These are phyloP conservation scores for Harmothoe impar DNA, from an alignment of 2,888 invertebrate species.

Conservation along the genomic window DNA sequence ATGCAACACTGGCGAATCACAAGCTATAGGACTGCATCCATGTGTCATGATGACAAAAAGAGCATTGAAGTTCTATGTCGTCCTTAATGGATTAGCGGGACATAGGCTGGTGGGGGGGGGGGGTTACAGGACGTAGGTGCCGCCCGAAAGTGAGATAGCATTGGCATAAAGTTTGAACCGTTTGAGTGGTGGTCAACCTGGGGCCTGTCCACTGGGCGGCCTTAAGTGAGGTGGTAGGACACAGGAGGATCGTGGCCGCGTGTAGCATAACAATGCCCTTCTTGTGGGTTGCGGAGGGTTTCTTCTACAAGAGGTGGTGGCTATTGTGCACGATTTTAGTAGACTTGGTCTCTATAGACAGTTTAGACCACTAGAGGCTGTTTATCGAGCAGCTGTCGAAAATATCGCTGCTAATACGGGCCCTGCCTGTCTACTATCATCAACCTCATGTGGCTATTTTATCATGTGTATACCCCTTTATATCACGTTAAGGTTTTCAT, in stretches of 20 bases:
- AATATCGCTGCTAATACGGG: no score
- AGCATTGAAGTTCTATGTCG: no score
- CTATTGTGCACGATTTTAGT: conserved; percentile 1
- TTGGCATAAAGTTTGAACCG: background rate
- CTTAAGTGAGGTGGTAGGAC: background rate
- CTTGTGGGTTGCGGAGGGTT: background rate
- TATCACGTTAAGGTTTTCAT: no score
- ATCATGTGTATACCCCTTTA: no score
- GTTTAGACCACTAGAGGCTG: background rate
- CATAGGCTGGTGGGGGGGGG: background rate
- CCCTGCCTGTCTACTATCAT: no score
- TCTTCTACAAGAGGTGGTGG: background rate
- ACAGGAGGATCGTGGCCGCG: background rate
- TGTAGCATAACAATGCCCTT: background rate
- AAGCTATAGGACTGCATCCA: no score
- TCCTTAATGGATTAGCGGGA: background rate
- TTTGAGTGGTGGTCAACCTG: conserved; percentile 12
- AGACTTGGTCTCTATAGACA: background rate
- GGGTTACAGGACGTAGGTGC: background rate
- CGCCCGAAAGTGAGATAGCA: background rate
- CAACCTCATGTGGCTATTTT: no score
- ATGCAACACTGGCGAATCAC: no score
- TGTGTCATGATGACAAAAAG: no score
- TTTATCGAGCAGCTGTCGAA: background rate
- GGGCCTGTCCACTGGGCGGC: background rate